Percentiles rank a stretch among this genome's conserved stretches.
These are phyloP conservation scores for Acanthis flammea DNA, from an alignment of 2,797 vertebrate species.

Conservation along the genomic window DNA sequence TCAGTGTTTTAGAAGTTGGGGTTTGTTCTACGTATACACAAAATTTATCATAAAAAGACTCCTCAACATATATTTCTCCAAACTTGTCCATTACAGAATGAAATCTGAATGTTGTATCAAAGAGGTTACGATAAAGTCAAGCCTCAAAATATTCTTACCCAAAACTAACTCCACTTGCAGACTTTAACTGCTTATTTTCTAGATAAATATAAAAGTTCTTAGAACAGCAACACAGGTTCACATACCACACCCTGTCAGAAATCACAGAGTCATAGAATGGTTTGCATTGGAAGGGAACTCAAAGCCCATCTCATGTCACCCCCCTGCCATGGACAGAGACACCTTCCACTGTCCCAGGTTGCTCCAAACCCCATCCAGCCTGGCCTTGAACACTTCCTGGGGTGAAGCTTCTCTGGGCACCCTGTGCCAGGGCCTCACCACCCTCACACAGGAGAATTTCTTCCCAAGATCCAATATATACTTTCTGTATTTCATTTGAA, in stretches of 20 bases:
- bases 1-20: conserved; percentile 56
- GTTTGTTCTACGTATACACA: conserved; percentile 35
- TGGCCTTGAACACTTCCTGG: neutral
- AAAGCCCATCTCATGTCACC: neutral
- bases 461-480: neutral
- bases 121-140: neutral
- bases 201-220: neutral
- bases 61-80: conserved; percentile 29
- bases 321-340: neutral
- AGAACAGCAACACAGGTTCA: neutral
- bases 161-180: neutral
- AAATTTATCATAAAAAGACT: conserved; percentile 51
- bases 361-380: neutral
- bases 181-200: neutral
- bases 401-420: accelerated
- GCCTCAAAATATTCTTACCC: neutral
- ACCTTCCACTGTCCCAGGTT: accelerated
- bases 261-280: neutral
- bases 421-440: neutral
- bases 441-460: neutral
- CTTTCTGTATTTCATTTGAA: neutral
- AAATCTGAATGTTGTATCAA: neutral
- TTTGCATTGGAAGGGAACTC: neutral
- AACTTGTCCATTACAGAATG: neutral
- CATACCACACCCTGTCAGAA: neutral